Evolutionary conservation across 2,797 vertebrate species (phyloP), one percentile per base, ranked within the genome.

Genomic region (Pipistrellus pygmaeus): DNA sequence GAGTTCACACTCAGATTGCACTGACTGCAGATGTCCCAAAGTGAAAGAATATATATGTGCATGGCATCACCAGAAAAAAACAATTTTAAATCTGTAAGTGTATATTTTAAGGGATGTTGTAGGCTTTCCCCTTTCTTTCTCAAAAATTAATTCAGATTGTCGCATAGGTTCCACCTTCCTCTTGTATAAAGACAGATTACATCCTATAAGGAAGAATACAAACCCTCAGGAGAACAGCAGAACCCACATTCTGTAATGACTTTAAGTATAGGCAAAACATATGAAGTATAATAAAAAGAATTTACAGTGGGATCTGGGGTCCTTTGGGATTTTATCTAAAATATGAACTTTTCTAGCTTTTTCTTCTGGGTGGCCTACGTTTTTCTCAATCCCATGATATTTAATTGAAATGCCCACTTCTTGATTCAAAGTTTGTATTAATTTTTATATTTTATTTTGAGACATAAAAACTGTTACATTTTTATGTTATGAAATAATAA

Each of bases 231-330:
- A 41, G 30, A 91, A 51, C 18, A 62, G 44, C 5, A 60, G 25
- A 72, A 48, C 4, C n/a, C 25, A 41, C 8, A 72, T 82, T 81
- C 76, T 90, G 3, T 76, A 72, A 72, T 81, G 13, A 62, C 87
- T 77, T 62, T 51, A 81, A 72, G 62, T 83, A 91, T 83, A 91
- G 81, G 66, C 21, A 95, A 78, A 72, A 51, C 1, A 88, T 69
- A 66, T 57, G 44, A 75, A 73, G 12, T 78, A 75, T 4, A 82
- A 3, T 35, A 5, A n/a, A 44, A 84, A 76, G 21, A 35, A 84
- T 76, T 95, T 78, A 91, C 7, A 82, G 8, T 69, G 27, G 12
- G 6, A 38, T 11, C 15, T 60, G 12, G 20, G 8, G 8, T 72
- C 66, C 76, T 48, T 53, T 60, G 30, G 44, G 15, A 78, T 57